Evolutionary conservation across 2,888 invertebrate species (phyloP).

Genomic region (Morpho deidamia): DNA sequence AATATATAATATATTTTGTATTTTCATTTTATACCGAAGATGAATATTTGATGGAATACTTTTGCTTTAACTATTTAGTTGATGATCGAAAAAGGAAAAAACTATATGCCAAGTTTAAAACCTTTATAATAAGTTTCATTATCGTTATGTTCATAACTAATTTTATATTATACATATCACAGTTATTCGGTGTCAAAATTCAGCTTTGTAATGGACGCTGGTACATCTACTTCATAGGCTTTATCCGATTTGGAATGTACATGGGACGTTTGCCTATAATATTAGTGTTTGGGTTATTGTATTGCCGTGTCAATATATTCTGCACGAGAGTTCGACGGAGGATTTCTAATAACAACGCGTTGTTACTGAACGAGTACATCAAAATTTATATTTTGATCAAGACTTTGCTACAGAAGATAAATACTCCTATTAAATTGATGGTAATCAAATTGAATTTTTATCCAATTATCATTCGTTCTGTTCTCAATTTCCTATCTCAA

Average conservation of each 20-base stretch:
- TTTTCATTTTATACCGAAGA: neutral
- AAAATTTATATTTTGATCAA: too few relatives aligned
- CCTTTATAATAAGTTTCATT: too few relatives aligned
- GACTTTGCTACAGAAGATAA: too few relatives aligned
- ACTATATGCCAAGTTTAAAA: neutral
- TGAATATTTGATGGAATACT: neutral
- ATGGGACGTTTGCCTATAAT: neutral
- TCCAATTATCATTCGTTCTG: too few relatives aligned
- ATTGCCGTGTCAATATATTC: conserved; percentile 1
- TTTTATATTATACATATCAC: too few relatives aligned
- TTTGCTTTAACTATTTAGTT: neutral
- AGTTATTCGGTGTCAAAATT: too few relatives aligned
- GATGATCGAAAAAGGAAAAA: neutral
- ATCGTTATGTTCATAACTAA: too few relatives aligned
- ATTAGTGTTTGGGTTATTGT: neutral
- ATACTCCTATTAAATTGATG: too few relatives aligned
- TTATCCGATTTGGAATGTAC: neutral
- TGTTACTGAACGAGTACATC: too few relatives aligned
- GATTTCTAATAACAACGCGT: neutral
- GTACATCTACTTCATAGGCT: neutral
- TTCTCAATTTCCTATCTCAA: too few relatives aligned
- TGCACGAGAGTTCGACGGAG: neutral
- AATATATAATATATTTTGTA: neutral
- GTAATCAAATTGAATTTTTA: too few relatives aligned
- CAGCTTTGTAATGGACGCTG: neutral